Evolutionary conservation across 1,140 invertebrate species (phyloP), one percentile per base, ranked within the genome.

Genomic region (Oncopodura yosiiana): DNA sequence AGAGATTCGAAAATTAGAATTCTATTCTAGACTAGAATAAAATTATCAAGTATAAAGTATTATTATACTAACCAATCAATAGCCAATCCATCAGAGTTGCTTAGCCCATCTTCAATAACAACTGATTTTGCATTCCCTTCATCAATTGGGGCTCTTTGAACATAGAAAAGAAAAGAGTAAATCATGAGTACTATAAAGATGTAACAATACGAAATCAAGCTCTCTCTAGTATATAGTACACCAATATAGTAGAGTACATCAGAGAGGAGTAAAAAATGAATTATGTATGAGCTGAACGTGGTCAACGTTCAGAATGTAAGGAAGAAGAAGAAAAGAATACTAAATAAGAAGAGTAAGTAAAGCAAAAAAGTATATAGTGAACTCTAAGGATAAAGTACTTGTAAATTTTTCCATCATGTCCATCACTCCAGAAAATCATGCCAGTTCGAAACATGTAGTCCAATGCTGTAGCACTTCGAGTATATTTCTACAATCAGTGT

Each of bases 381-480:
- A 42, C 0, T 23, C 24, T n/a, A n/a, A n/a, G n/a, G 12, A 19
- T 42, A 26, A 21, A 36, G 74, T 67, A 83, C 81, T 87, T 92
- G 69, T 87, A 90, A 63, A 95, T 93, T 69, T 84, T 84, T 67
- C 90, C 86, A 63, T 87, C 83, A 12, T 79, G 79, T 26, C 88
- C 82, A 74, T 96, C 93, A 67, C 87, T 92, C 92, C 92, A 97
- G 66, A 92, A 94, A 45, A 96, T 85, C 80, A 87, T 88, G 45
- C 87, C 85, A 3, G 86, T 89, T 53, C 83, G 76, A 70, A 90
- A 91, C 2, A 92, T 86, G 66, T 89, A 90, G 68, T 94, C 91
- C 3, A 94, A 69, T 0, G 86, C 88, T 0, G 87, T 86, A 0
- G 88, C 84, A 53, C 82, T 86, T 66, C 87, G 85, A 0, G 87